Base-by-base conservation (phyloP, 64 coral and sea anemone species). In the Hydrozoanthus tunicans region DNA sequence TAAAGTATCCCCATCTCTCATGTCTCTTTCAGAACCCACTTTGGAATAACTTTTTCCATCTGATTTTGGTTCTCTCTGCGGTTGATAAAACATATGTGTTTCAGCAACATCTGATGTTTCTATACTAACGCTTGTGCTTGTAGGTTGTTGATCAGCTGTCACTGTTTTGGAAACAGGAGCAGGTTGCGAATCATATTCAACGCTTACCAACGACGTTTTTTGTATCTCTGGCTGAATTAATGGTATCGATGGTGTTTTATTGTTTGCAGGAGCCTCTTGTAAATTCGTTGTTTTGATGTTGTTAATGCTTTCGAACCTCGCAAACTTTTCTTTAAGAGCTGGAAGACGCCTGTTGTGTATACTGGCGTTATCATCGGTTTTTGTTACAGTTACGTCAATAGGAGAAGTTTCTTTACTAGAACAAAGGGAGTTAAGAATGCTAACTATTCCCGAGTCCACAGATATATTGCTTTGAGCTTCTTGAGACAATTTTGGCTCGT, bases 191-290 rank as follows among this genome's bases (percentile, higher is more conserved):
- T 74, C 84, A 7, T 9, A 3, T 13, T 17, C 32, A 11, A 32
- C 10, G 56, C n/a, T 17, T 75, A 51, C 23, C 60, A 60, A 9
- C 69, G 43, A 15, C 12, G n/a, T 0, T 27, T 5, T 25, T 73
- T 73, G 12, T 70, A 51, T 75, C 9, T 51, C 68, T 61, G 84
- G 84, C 74, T 88, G 56, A 61, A 59, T 8, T 73, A 69, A 9
- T 6, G 70, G 20, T n/a, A 6, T 27, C 15, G 59, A 8, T 55
- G 23, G 5, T 73, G 5, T 23, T 12, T 60, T 17, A 26, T 17
- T 59, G 20, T 27, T 59, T 61, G 20, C n/a, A 56, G 6, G 4
- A 68, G n/a, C 23, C 11, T 86, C 82, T 71, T 26, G 0, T 24
- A 43, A 43, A 43, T 43, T 43, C 32, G 10, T 58, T 70, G 82